Percentiles rank a stretch among this genome's conserved stretches.
phyloP scores from a whole-genome alignment of 2,113 vertebrate species.

The Penelope pileata region DNA sequence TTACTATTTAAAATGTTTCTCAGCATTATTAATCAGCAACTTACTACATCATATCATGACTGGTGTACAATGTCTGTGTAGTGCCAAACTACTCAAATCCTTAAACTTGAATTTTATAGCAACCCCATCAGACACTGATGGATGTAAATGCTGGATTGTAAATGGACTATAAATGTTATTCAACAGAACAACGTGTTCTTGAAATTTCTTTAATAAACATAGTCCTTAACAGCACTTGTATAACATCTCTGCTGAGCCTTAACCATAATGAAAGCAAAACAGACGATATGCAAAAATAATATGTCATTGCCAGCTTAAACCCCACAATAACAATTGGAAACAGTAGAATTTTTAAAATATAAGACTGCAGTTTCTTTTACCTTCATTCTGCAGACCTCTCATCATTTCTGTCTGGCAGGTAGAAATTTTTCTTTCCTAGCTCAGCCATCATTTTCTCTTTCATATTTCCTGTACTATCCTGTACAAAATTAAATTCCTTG shows the following conservation, averaged over 20 bases:
- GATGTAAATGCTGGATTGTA: conserved; percentile 16
- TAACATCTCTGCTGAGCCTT: neutral
- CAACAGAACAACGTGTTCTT: neutral
- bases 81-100: neutral
- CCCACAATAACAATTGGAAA: neutral
- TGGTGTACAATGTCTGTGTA: neutral
- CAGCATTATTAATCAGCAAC: neutral
- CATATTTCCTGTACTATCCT: neutral
- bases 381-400: neutral
- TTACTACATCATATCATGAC: neutral
- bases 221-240: neutral
- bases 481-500: neutral
- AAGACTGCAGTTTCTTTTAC: neutral
- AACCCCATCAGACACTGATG: neutral
- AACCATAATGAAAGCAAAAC: conserved; percentile 32
- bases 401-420: neutral
- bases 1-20: neutral
- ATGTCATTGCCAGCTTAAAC: conserved; percentile 16
- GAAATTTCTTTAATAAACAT: conserved; percentile 24
- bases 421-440: neutral
- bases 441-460: neutral
- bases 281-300: conserved; percentile 35
- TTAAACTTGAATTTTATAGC: neutral
- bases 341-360: neutral
- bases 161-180: neutral